Percentiles rank a stretch among this genome's conserved stretches.
Conservation (phyloP, 2,113 vertebrate genomes). For the Oreochromis spilurus region DNA sequence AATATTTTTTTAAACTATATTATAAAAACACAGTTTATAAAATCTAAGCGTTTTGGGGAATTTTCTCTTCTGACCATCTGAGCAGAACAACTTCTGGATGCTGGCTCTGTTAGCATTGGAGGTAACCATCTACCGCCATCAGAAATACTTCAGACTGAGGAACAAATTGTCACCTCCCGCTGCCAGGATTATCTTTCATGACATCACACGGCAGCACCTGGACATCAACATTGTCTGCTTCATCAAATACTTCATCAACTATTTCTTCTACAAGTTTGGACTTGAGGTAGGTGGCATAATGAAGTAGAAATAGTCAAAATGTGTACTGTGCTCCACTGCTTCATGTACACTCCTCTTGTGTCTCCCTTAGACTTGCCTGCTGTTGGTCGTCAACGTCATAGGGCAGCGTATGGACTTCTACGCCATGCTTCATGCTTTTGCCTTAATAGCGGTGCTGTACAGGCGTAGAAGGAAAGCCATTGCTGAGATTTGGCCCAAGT, state of each 20-base stretch:
- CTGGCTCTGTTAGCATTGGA: constrained; percentile 90
- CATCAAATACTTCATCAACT: constrained; percentile 96
- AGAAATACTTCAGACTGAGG: constrained; percentile 86
- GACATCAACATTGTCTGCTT: constrained; percentile 89
- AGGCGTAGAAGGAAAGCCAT: constrained; percentile 92
- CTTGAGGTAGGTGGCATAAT: constrained; percentile 79
- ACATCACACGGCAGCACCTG: constrained; percentile 89
- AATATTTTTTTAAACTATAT: not conserved
- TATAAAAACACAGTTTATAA: not conserved
- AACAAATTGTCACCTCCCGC: constrained; percentile 87
- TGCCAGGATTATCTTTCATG: constrained; percentile 91
- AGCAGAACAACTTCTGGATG: constrained; percentile 91
- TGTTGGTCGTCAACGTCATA: constrained; percentile 91
- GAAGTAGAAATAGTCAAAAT: not conserved
- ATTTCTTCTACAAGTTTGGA: constrained; percentile 99
- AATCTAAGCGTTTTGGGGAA: not conserved
- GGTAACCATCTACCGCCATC: constrained; percentile 94
- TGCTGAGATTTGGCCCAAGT: constrained; percentile 95
- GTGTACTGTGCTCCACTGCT: not conserved
- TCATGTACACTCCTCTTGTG: not conserved
- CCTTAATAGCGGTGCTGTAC: constrained; percentile 86
- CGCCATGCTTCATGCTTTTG: constrained; percentile 91
- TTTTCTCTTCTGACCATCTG: not conserved
- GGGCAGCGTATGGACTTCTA: constrained; percentile 98
- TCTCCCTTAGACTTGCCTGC: constrained; percentile 85